Percentiles rank a stretch among this genome's conserved stretches.
These are phyloP conservation scores for Choreutis nemorana DNA, from an alignment of 2,888 invertebrate species.

Conservation along the genomic window DNA sequence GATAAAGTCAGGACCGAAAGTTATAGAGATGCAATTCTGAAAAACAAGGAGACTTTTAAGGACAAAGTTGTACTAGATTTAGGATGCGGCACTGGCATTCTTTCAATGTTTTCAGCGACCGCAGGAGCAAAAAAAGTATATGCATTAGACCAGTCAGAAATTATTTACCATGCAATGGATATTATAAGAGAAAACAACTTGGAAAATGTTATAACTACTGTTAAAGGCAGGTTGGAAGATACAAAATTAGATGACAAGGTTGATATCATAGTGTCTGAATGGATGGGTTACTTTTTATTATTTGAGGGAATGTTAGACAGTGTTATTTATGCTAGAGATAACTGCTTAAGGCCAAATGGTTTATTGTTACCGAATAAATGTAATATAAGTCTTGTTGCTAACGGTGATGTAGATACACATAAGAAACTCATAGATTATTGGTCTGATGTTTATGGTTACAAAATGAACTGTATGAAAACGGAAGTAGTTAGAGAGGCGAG, in stretches of 20 bases:
- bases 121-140: constrained; percentile 91
- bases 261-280: constrained; percentile 95
- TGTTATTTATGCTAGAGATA: constrained; percentile 87
- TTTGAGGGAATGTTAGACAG: constrained; percentile 98
- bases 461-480: constrained; percentile 90
- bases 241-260: constrained; percentile 80
- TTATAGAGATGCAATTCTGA: constrained; percentile 83
- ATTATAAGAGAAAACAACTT: constrained; percentile 88
- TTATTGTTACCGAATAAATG: constrained; percentile 85
- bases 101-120: constrained; percentile 97
- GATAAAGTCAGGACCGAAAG: constrained; percentile 87
- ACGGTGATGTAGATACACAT: constrained; percentile 78
- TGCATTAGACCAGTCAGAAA: constrained; percentile 95
- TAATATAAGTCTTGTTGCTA: constrained; percentile 81
- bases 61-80: constrained; percentile 91
- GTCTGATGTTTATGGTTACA: constrained; percentile 93
- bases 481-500: constrained; percentile 81
- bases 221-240: constrained; percentile 89
- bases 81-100: constrained; percentile 97
- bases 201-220: constrained; percentile 74
- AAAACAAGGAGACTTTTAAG: constrained; percentile 73
- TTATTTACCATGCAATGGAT: constrained; percentile 94
- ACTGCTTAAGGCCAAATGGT: constrained; percentile 79
- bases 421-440: constrained; percentile 82
- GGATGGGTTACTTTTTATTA: constrained; percentile 98